Evolutionary conservation across 2,113 vertebrate species (phyloP).

Genomic region (Pseudolaguvia tuberculata): DNA sequence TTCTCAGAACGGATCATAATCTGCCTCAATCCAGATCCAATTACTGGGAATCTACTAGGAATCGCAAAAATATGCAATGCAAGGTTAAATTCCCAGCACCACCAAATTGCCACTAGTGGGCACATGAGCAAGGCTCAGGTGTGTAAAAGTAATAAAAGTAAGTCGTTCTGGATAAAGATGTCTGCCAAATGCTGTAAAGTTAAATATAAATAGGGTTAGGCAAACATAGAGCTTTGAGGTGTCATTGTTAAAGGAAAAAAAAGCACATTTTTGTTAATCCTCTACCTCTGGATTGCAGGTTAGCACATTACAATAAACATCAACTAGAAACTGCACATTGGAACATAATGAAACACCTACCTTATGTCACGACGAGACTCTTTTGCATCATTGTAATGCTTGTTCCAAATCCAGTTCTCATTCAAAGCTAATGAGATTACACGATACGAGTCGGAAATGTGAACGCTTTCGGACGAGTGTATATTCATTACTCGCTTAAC

Average conservation of each 20-base stretch:
- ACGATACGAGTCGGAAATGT: slow-evolving; percentile 17
- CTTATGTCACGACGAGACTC: slow-evolving; percentile 31
- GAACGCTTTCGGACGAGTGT: slow-evolving; percentile 9
- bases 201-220: neutral
- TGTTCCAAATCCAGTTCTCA: slow-evolving; percentile 26
- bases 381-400: slow-evolving; percentile 15
- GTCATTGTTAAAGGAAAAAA: neutral
- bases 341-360: slow-evolving; percentile 42
- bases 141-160: too few relatives aligned
- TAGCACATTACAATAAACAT: neutral
- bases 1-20: neutral
- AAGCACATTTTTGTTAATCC: neutral
- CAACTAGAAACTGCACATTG: neutral
- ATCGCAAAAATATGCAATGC: neutral
- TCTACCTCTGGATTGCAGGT: neutral
- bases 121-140: too few relatives aligned
- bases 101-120: too few relatives aligned
- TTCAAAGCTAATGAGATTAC: slow-evolving; percentile 19
- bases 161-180: too few relatives aligned
- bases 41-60: slow-evolving; percentile 10
- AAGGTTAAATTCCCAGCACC: too few relatives aligned
- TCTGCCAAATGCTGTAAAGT: too few relatives aligned
- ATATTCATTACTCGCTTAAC: slow-evolving; percentile 17
- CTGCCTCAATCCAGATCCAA: slow-evolving; percentile 17
- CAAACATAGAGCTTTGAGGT: neutral